phyloP scores from a whole-genome alignment of 2,888 invertebrate genomes.

The Trachelus stipa region DNA sequence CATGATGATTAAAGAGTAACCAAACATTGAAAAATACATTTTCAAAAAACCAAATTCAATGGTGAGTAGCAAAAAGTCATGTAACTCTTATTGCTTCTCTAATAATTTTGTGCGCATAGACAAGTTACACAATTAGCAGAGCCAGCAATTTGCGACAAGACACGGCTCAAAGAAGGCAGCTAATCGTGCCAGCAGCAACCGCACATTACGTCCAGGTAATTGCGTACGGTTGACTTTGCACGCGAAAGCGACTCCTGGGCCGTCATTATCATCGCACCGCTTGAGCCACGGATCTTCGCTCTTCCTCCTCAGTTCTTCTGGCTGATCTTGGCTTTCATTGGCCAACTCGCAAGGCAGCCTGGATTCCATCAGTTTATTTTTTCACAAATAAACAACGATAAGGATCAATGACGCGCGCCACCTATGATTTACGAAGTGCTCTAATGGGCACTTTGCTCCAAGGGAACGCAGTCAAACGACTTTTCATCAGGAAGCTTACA shows the following conservation, averaged over 20 bases:
- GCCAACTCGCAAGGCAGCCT: conserved; percentile 23
- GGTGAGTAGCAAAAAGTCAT: no score
- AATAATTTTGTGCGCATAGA: no score
- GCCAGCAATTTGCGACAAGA: conserved; percentile 34
- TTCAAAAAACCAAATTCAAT: no score
- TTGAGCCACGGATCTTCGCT: conserved; percentile 1
- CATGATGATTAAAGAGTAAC: no score
- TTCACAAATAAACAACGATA: conserved; percentile 31
- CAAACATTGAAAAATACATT: no score
- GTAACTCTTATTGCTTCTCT: no score
- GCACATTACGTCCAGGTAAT: conserved; percentile 47
- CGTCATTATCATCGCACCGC: conserved; percentile 42
- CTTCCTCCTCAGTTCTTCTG: conserved; percentile 14
- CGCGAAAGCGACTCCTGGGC: conserved; percentile 32
- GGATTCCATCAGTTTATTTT: conserved; percentile 20
- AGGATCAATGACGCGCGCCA: conserved; percentile 34
- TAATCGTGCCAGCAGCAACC: conserved; percentile 47
- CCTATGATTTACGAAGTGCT: conserved; percentile 36
- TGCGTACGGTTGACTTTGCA: conserved; percentile 42
- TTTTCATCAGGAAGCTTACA: background rate
- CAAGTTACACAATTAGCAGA: conserved; percentile 31
- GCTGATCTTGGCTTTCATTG: conserved; percentile 14
- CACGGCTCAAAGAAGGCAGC: conserved; percentile 34
- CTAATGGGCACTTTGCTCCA: conserved; percentile 29
- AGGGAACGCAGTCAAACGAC: background rate